Conservation (phyloP, 2,113 vertebrate species). For the Gadus chalcogrammus region DNA sequence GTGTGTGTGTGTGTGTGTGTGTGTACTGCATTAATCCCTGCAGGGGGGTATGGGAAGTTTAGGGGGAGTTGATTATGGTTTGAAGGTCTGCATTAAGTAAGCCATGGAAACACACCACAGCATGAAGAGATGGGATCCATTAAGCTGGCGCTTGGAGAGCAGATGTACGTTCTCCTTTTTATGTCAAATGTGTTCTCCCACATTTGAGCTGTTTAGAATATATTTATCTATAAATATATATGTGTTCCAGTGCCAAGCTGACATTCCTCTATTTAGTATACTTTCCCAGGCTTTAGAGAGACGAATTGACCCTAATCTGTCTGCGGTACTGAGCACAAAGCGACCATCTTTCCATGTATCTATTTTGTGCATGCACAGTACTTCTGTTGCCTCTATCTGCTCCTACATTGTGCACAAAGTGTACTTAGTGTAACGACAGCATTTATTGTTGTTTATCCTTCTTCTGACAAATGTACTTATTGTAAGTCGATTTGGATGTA, state of each 20-base stretch:
- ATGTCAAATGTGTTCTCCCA: slow-evolving; percentile 45
- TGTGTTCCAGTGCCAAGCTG: slow-evolving; percentile 47
- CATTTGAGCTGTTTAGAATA: too few species aligned
- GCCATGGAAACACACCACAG: slow-evolving; percentile 66
- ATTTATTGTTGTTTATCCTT: not conserved
- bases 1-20: not conserved
- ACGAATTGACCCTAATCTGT: slow-evolving; percentile 55
- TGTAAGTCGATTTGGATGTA: too few species aligned
- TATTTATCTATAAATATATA: slow-evolving; percentile 19
- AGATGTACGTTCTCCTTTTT: slow-evolving; percentile 67
- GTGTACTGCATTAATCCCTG: slow-evolving; percentile 39
- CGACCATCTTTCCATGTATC: slow-evolving; percentile 7
- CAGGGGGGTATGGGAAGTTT: slow-evolving; percentile 16
- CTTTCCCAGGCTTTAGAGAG: slow-evolving; percentile 41
- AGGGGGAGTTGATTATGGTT: slow-evolving; percentile 41
- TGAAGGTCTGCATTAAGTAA: slow-evolving; percentile 58
- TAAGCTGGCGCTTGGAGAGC: slow-evolving; percentile 61
- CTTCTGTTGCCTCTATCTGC: too few species aligned
- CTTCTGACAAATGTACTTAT: too few species aligned
- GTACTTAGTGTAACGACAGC: not conserved
- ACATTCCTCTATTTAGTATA: slow-evolving; percentile 58
- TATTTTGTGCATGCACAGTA: too few species aligned
- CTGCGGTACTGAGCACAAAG: slow-evolving; percentile 55
- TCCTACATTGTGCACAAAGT: too few species aligned
- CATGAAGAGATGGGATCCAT: slow-evolving; percentile 71